A percentile compares a stretch with the other conserved stretches of the same genome.
Evolutionary conservation across 2,888 invertebrate species (phyloP).

Genomic region (Taphrorychus bicolor): DNA sequence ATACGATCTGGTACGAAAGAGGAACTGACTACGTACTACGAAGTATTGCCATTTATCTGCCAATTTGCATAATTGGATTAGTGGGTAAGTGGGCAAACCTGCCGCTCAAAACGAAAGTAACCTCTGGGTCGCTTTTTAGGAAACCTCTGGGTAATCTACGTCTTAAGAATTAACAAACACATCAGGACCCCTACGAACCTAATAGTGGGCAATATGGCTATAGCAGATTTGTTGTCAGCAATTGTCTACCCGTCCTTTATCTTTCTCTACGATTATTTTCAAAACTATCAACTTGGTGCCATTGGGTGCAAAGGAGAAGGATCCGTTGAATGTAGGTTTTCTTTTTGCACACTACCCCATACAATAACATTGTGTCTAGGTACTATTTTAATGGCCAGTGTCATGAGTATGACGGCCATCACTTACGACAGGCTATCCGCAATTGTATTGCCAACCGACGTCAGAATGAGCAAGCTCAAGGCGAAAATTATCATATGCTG

Average conservation of each 20-base stretch:
- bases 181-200: slow-evolving; percentile 75
- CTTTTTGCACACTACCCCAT: background rate
- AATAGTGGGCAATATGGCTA: slow-evolving; percentile 77
- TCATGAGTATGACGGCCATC: slow-evolving; percentile 78
- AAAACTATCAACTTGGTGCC: slow-evolving; percentile 76
- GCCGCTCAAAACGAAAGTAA: background rate
- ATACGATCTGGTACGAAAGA: slow-evolving; percentile 71
- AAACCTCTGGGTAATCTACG: slow-evolving; percentile 70
- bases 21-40: slow-evolving; percentile 67
- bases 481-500: slow-evolving; percentile 70
- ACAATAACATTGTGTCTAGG: slow-evolving; percentile 58
- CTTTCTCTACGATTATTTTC: slow-evolving; percentile 74
- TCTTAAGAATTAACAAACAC: slow-evolving; percentile 68
- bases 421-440: slow-evolving; percentile 85
- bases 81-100: slow-evolving; percentile 15
- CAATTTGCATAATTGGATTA: slow-evolving; percentile 68
- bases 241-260: slow-evolving; percentile 79
- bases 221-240: slow-evolving; percentile 72
- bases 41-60: slow-evolving; percentile 67
- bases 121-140: slow-evolving; percentile 51
- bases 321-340: slow-evolving; percentile 71
- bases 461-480: slow-evolving; percentile 69
- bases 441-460: slow-evolving; percentile 76
- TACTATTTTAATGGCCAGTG: slow-evolving; percentile 75
- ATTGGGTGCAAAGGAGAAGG: slow-evolving; percentile 82